Evolutionary conservation across 2,888 invertebrate species (phyloP).

Genomic region (Drosophila meridionalis): DNA sequence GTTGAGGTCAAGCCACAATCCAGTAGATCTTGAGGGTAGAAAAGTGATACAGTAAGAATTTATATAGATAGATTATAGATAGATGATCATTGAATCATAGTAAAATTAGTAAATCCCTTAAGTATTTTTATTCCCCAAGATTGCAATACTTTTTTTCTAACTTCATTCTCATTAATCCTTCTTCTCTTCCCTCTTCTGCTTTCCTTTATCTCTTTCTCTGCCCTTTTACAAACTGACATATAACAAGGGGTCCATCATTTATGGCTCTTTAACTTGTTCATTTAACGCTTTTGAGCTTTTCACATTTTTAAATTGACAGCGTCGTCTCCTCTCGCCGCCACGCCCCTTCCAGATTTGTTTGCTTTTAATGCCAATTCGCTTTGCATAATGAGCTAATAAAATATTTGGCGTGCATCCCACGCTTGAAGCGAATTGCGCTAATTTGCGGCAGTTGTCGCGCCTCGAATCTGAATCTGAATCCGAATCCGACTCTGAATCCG

Average conservation of each 20-base stretch:
- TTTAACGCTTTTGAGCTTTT: slow-evolving; percentile 38
- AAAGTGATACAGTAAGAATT: too few relatives aligned
- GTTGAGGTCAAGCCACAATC: too few relatives aligned
- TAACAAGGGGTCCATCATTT: slow-evolving; percentile 15
- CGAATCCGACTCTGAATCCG: slow-evolving; percentile 36
- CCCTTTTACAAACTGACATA: background rate
- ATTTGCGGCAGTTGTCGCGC: slow-evolving; percentile 82
- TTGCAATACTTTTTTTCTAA: background rate
- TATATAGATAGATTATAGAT: background rate
- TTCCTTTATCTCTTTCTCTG: background rate
- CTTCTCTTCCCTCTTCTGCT: background rate
- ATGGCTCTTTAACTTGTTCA: slow-evolving; percentile 45
- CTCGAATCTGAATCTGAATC: slow-evolving; percentile 56
- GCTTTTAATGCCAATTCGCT: slow-evolving; percentile 61
- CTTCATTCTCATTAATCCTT: background rate
- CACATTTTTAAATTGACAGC: slow-evolving; percentile 22
- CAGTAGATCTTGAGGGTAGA: too few relatives aligned
- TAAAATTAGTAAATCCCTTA: background rate
- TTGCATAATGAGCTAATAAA: slow-evolving; percentile 82
- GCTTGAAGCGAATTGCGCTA: slow-evolving; percentile 68
- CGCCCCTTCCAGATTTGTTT: slow-evolving; percentile 11
- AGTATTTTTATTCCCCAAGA: background rate
- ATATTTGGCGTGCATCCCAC: slow-evolving; percentile 81
- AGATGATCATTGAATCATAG: background rate
- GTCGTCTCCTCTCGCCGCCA: background rate